These are phyloP conservation scores for Zaprionus africanus DNA, from an alignment of 1,140 invertebrate genomes.

Conservation along the genomic window DNA sequence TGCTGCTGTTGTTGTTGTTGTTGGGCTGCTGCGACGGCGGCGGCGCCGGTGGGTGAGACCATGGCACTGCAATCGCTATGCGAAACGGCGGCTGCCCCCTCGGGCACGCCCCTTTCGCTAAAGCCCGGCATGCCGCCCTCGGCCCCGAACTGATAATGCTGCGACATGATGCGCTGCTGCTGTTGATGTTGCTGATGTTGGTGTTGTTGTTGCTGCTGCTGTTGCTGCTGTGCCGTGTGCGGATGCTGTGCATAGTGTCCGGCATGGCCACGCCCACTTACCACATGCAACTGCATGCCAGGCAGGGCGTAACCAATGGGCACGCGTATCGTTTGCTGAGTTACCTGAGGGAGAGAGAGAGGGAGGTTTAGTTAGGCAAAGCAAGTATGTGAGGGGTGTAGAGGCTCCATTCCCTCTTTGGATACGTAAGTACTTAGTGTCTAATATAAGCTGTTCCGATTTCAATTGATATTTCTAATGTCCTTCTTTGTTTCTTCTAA, in stretches of 20 bases:
- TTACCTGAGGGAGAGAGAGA: constrained; percentile 61
- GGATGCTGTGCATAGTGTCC: constrained; percentile 78
- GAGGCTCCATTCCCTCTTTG: no score
- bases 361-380: not conserved
- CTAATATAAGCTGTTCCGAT: no score
- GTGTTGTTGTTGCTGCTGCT: constrained; percentile 42
- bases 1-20: constrained; percentile 73
- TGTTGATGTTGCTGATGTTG: constrained; percentile 72
- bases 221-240: constrained; percentile 61
- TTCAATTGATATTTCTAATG: no score
- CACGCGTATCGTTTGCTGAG: constrained; percentile 84
- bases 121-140: constrained; percentile 84
- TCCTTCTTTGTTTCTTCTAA: no score
- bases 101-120: constrained; percentile 87
- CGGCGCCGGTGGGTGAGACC: constrained; percentile 84
- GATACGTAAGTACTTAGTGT: no score
- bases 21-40: constrained; percentile 59
- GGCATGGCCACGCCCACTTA: constrained; percentile 82
- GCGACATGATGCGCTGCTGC: constrained; percentile 75
- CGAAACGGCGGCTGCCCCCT: constrained; percentile 87
- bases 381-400: not conserved
- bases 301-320: constrained; percentile 83
- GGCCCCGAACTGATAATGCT: constrained; percentile 77
- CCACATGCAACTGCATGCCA: constrained; percentile 84
- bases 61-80: constrained; percentile 84